Evolutionary conservation across 2,113 vertebrate species (phyloP).

Genomic region (Odontophorus gujanensis): DNA sequence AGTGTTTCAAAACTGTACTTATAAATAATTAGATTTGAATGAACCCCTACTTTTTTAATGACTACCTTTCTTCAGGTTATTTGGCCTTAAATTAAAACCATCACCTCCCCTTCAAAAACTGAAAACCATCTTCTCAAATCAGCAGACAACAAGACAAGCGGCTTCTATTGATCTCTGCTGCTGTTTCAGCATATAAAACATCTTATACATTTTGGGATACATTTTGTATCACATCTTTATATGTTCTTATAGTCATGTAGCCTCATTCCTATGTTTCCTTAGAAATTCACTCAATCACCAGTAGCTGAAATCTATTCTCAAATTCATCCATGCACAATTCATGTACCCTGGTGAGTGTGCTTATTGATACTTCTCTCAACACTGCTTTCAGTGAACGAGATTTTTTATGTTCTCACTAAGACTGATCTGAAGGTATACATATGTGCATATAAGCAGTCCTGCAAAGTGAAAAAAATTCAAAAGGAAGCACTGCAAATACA

Average conservation of each 20-base stretch:
- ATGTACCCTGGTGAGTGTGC: slow-evolving; percentile 40
- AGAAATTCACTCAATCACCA: slow-evolving; percentile 59
- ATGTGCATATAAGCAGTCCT: not conserved
- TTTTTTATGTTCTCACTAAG: slow-evolving; percentile 44
- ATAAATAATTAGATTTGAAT: not conserved
- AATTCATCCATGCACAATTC: slow-evolving; percentile 41
- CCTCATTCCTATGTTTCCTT: slow-evolving; percentile 58
- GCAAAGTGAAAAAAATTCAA: not conserved
- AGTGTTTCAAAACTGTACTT: not conserved
- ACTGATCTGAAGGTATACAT: slow-evolving; percentile 16
- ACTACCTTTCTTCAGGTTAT: not conserved
- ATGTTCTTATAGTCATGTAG: slow-evolving; percentile 14
- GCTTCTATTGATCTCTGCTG: slow-evolving; percentile 60
- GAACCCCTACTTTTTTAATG: not conserved
- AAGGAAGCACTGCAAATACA: not conserved
- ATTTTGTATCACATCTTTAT: slow-evolving; percentile 32
- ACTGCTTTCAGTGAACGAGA: slow-evolving; percentile 9
- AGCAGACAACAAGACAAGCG: slow-evolving; percentile 56
- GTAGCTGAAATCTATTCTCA: slow-evolving; percentile 52
- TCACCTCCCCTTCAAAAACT: slow-evolving; percentile 54
- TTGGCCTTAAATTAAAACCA: slow-evolving; percentile 1
- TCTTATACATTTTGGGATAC: not conserved
- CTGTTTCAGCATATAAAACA: slow-evolving; percentile 59
- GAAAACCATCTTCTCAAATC: slow-evolving; percentile 55
- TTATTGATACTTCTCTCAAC: slow-evolving; percentile 43